Conservation (phyloP, 2,888 invertebrate genomes). For the Rhorus exstirpatorius region DNA sequence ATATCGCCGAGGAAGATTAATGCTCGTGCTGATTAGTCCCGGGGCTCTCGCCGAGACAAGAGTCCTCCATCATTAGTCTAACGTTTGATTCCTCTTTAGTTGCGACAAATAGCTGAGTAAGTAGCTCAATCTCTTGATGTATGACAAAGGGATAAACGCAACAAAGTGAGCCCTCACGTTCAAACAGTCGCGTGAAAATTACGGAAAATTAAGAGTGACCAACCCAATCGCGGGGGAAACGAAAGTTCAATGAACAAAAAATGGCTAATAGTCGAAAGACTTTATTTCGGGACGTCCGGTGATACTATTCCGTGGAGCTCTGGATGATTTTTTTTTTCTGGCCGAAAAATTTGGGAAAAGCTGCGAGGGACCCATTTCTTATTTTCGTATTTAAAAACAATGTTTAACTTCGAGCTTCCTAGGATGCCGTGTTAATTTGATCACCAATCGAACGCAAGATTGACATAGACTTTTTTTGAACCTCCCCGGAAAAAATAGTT, state of each 20-base stretch:
- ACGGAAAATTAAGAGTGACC: conserved; percentile 1
- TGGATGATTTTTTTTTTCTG: too few relatives aligned
- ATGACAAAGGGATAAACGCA: conserved; percentile 30
- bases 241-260: neutral
- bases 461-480: too few relatives aligned
- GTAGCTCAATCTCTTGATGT: conserved; percentile 59
- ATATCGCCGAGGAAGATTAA: conserved; percentile 83
- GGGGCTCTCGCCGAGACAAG: conserved; percentile 78
- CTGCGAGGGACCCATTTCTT: too few relatives aligned
- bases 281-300: too few relatives aligned
- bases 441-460: too few relatives aligned
- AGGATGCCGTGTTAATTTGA: too few relatives aligned
- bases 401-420: too few relatives aligned
- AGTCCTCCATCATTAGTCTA: conserved; percentile 80
- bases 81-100: conserved; percentile 80
- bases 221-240: neutral
- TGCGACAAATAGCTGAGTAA: conserved; percentile 74
- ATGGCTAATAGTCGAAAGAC: too few relatives aligned
- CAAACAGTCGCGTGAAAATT: conserved; percentile 1
- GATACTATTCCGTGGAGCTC: too few relatives aligned
- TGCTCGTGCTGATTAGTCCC: conserved; percentile 84
- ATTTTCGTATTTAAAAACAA: too few relatives aligned
- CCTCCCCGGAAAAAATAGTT: too few relatives aligned
- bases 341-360: too few relatives aligned
- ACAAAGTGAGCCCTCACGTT: conserved; percentile 13